phyloP scores from a whole-genome alignment of 1,140 invertebrate genomes.

The Lucilia cuprina region DNA sequence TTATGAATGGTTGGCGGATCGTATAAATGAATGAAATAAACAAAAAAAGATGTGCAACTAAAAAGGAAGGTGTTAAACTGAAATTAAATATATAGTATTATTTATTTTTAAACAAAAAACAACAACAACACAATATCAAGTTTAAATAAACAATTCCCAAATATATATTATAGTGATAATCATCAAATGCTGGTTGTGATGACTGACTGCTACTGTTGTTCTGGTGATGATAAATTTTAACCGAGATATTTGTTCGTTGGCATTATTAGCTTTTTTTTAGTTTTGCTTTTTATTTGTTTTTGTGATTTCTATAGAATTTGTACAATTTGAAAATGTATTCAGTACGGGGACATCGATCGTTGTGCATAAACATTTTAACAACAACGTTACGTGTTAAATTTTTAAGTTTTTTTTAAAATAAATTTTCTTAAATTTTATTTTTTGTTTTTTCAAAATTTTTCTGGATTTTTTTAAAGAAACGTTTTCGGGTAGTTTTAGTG shows the following conservation, averaged over 20 bases:
- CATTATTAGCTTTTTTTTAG: not conserved
- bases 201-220: too few species aligned
- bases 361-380: constrained; percentile 15
- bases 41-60: not conserved
- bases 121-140: not conserved
- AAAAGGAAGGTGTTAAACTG: constrained; percentile 17
- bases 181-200: not conserved
- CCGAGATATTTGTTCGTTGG: not conserved
- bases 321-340: constrained; percentile 20
- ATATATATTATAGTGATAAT: not conserved
- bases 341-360: constrained; percentile 30
- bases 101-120: not conserved
- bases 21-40: not conserved
- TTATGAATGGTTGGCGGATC: not conserved
- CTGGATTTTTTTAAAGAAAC: not conserved
- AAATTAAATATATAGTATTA: not conserved
- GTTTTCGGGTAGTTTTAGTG: not conserved
- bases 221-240: not conserved
- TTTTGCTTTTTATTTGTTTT: constrained; percentile 4
- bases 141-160: not conserved
- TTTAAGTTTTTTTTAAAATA: not conserved
- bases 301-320: not conserved
- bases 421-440: too few species aligned
- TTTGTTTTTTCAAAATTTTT: not conserved
- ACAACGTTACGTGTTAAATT: not conserved